These are phyloP conservation scores for Pogonus chalceus DNA, from an alignment of 1,140 invertebrate species.

Conservation along the genomic window DNA sequence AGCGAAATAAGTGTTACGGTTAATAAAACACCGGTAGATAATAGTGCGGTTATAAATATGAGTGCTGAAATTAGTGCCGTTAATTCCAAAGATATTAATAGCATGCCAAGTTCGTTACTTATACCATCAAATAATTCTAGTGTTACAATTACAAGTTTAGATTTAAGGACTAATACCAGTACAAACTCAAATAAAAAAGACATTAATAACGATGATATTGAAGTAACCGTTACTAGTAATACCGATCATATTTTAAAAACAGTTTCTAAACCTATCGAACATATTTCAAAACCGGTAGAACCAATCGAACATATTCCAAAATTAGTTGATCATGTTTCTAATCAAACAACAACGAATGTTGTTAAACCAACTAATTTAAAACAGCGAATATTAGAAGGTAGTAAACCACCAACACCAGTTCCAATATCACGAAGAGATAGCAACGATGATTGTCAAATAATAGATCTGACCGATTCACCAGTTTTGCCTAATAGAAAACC, in stretches of 20 bases:
- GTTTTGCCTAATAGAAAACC: constrained; percentile 14
- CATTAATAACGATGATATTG: not conserved
- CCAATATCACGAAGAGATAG: constrained; percentile 11
- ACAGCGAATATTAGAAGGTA: not conserved
- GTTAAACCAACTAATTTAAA: not conserved
- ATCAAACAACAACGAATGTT: too few relatives aligned
- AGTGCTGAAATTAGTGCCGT: not conserved
- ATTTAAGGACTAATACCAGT: constrained; percentile 8
- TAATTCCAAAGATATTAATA: not conserved
- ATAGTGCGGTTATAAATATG: not conserved
- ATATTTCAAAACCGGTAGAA: not conserved
- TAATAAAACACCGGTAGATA: not conserved
- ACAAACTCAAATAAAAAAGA: not conserved
- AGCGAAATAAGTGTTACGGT: not conserved
- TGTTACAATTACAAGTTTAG: constrained; percentile 2
- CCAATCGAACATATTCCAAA: not conserved
- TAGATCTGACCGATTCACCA: constrained; percentile 23
- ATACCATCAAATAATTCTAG: not conserved
- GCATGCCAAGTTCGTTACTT: not conserved
- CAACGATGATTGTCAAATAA: constrained; percentile 25
- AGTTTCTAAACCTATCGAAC: too few relatives aligned
- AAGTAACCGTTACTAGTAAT: too few relatives aligned
- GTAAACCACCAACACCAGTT: not conserved
- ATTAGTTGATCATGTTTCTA: too few relatives aligned
- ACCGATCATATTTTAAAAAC: too few relatives aligned